Conservation (phyloP, 1,140 invertebrate species). For the Brachionus manjavacas region DNA sequence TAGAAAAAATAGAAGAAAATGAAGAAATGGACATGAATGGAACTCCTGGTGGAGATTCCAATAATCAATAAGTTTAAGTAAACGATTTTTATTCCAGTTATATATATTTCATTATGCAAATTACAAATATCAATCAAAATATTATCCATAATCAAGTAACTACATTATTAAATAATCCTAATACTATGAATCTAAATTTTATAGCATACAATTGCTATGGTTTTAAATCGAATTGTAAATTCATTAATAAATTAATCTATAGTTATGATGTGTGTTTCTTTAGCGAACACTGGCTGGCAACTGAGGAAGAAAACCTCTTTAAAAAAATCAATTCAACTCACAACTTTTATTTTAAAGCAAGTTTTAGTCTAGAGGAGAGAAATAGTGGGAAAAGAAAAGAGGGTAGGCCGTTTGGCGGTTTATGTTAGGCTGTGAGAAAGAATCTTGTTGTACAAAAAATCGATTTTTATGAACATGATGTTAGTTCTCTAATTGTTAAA, state of each 20-base stretch:
- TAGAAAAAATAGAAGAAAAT: too few species aligned
- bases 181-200: too few species aligned
- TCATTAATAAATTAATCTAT: not conserved
- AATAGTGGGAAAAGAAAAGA: not conserved
- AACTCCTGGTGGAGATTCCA: too few species aligned
- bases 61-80: too few species aligned
- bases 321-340: not conserved
- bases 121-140: too few species aligned
- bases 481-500: not conserved
- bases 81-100: too few species aligned
- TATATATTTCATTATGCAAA: too few species aligned
- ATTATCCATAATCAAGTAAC: too few species aligned
- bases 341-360: not conserved
- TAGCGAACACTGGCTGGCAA: not conserved
- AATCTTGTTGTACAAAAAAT: not conserved
- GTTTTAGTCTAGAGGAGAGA: not conserved
- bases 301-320: not conserved
- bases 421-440: not conserved
- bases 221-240: slow-evolving; percentile 3
- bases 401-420: not conserved
- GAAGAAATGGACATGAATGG: too few species aligned
- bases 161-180: too few species aligned
- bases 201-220: not conserved
- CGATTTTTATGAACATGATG: not conserved
- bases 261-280: not conserved